Evolutionary conservation across 2,888 invertebrate genomes (phyloP).

Genomic region (Blera fallax): DNA sequence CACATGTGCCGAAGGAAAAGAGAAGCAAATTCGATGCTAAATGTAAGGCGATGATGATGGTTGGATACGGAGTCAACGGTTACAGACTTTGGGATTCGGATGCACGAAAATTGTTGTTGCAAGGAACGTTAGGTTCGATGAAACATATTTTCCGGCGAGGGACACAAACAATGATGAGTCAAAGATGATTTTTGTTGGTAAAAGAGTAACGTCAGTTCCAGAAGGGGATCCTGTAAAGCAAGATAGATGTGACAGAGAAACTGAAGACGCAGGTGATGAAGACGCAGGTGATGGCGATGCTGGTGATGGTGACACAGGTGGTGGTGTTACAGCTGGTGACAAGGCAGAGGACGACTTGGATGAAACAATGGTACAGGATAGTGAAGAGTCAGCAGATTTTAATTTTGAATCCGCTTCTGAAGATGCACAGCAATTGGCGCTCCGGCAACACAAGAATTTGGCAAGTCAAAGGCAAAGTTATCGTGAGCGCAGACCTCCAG

Average conservation of each 20-base stretch:
- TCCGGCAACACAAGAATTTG: too few species aligned
- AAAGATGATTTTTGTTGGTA: background rate
- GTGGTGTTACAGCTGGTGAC: too few species aligned
- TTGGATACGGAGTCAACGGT: background rate
- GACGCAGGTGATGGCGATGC: too few species aligned
- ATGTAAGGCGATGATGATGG: background rate
- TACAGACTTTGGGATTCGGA: background rate
- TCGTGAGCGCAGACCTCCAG: conserved; percentile 17
- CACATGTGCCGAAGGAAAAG: conserved; percentile 67
- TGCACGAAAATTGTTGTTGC: background rate
- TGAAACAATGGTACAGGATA: too few species aligned
- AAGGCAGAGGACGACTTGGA: too few species aligned
- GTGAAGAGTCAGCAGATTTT: too few species aligned
- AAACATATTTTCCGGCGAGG: too few species aligned
- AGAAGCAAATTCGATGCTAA: background rate
- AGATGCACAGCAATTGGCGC: too few species aligned
- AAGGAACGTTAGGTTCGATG: background rate
- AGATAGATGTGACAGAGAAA: background rate
- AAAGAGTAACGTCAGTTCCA: background rate
- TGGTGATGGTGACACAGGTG: too few species aligned
- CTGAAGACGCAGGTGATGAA: too few species aligned
- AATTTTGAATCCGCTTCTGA: too few species aligned
- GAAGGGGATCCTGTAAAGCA: background rate
- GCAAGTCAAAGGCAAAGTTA: background rate
- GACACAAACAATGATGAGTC: too few species aligned